phyloP scores from a whole-genome alignment of 2,113 vertebrate genomes.

The Oncorhynchus mykiss region DNA sequence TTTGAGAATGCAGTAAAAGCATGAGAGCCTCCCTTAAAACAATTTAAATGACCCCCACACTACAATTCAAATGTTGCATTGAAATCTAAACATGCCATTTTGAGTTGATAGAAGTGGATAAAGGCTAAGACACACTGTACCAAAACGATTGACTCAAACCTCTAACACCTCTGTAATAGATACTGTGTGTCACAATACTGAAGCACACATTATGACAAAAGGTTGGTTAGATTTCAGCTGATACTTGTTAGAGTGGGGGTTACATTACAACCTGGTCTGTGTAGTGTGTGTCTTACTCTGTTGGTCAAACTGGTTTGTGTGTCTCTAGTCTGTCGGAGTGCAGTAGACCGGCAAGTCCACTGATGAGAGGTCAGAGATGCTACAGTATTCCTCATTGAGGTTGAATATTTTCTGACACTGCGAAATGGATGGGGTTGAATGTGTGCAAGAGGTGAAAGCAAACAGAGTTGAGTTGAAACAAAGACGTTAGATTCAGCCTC shows the following conservation, averaged over 20 bases:
- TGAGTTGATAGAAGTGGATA: too few relatives aligned
- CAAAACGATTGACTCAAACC: slow-evolving; percentile 63
- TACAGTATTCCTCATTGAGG: background rate
- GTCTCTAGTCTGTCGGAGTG: background rate
- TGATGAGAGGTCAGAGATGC: background rate
- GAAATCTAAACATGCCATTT: too few relatives aligned
- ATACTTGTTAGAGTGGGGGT: slow-evolving; percentile 61
- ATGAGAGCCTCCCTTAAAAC: too few relatives aligned
- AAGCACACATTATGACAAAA: slow-evolving; percentile 19
- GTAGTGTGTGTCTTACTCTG: background rate
- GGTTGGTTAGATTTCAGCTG: slow-evolving; percentile 42
- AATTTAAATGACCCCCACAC: too few relatives aligned
- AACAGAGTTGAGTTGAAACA: slow-evolving; percentile 44
- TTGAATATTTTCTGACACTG: background rate
- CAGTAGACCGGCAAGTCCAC: background rate
- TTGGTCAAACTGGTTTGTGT: background rate
- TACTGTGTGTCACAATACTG: slow-evolving; percentile 65
- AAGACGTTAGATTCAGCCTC: slow-evolving; percentile 52
- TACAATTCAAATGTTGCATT: too few relatives aligned
- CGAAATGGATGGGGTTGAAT: slow-evolving; percentile 33
- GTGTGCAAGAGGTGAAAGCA: slow-evolving; percentile 29
- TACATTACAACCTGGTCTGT: slow-evolving; percentile 50
- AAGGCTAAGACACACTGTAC: background rate
- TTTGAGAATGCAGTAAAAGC: slow-evolving; percentile 1
- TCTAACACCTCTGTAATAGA: slow-evolving; percentile 61